phyloP scores from a whole-genome alignment of 2,888 invertebrate genomes.

The Steinernema carpocapsae region DNA sequence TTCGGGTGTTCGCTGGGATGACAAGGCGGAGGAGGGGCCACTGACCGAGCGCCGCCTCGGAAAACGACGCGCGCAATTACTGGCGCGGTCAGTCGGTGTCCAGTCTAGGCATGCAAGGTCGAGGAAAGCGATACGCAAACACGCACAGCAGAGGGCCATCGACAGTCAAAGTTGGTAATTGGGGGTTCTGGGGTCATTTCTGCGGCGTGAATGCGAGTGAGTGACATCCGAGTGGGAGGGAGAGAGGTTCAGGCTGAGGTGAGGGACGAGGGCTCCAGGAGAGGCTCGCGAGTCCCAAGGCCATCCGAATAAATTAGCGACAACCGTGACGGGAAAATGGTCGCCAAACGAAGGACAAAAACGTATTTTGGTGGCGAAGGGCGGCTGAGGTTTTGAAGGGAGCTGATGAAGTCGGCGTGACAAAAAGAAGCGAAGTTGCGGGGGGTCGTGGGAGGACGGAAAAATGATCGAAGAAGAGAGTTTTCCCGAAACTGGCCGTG shows the following conservation, averaged over 20 bases:
- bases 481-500: background rate
- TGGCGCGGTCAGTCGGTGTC: constrained; percentile 2
- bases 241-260: constrained; percentile 5
- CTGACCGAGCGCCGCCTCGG: background rate
- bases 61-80: constrained; percentile 12
- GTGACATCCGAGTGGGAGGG: constrained; percentile 17
- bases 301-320: constrained; percentile 21
- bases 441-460: background rate
- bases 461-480: background rate
- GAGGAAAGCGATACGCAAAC: constrained; percentile 30
- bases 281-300: background rate
- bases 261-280: background rate
- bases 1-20: background rate
- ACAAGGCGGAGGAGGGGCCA: constrained; percentile 10
- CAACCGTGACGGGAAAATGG: constrained; percentile 28
- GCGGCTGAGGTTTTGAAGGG: background rate
- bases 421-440: background rate
- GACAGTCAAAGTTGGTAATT: constrained; percentile 17
- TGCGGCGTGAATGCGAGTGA: too few relatives aligned
- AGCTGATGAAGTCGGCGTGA: constrained; percentile 9
- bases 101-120: constrained; percentile 26
- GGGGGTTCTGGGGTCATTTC: background rate
- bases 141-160: background rate
- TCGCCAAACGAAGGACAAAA: constrained; percentile 21
- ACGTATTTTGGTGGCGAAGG: constrained; percentile 7